These are phyloP conservation scores for Lagodon rhomboides DNA, from an alignment of 2,797 vertebrate species.

Conservation along the genomic window DNA sequence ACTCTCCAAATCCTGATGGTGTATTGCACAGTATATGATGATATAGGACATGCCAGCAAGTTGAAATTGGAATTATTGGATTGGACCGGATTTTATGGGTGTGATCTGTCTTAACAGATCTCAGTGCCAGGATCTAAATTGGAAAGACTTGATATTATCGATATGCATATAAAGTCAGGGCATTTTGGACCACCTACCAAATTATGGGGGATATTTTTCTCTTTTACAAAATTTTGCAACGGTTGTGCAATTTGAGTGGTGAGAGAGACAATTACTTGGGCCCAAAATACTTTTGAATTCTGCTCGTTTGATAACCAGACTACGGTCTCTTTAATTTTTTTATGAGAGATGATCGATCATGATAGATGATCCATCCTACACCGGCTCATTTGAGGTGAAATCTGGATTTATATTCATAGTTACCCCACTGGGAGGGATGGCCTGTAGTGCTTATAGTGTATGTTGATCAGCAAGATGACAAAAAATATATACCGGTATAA, in stretches of 20 bases:
- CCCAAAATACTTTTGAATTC: slow-evolving; percentile 20
- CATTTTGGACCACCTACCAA: slow-evolving; percentile 57
- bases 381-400: background rate
- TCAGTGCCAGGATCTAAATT: slow-evolving; percentile 71
- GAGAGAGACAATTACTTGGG: background rate
- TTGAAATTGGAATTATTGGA: slow-evolving; percentile 80
- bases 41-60: slow-evolving; percentile 75
- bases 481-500: background rate
- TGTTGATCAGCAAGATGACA: background rate
- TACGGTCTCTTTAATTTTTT: slow-evolving; percentile 9
- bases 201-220: slow-evolving; percentile 45
- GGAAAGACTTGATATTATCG: slow-evolving; percentile 74
- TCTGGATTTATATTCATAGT: slow-evolving; percentile 12
- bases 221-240: slow-evolving; percentile 24
- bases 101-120: slow-evolving; percentile 72
- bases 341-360: slow-evolving; percentile 26
- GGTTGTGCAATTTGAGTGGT: slow-evolving; percentile 19
- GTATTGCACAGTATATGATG: slow-evolving; percentile 76
- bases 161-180: slow-evolving; percentile 72
- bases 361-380: slow-evolving; percentile 9
- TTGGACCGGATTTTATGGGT: slow-evolving; percentile 76
- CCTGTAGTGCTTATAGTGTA: background rate
- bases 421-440: background rate
- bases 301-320: slow-evolving; percentile 16
- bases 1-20: slow-evolving; percentile 65